A percentile compares a stretch with the other conserved stretches of the same genome.
These are phyloP conservation scores for Ceratosolen fusciceps DNA, from an alignment of 1,140 invertebrate genomes.

Conservation along the genomic window DNA sequence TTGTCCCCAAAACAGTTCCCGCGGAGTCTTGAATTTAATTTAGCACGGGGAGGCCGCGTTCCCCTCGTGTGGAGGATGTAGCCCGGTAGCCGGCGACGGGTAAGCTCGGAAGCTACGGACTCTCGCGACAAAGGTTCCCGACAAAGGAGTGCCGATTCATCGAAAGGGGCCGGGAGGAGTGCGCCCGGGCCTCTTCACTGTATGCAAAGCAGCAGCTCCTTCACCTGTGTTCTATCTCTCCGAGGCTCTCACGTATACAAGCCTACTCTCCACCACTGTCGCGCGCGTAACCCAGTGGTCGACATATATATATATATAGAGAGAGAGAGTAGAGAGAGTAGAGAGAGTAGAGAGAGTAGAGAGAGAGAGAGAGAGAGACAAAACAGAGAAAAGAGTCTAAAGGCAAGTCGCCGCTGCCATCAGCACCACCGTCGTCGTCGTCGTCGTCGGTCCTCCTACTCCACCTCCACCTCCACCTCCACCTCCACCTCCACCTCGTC, in stretches of 20 bases:
- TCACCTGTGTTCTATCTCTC: constrained; percentile 36
- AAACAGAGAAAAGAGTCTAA: constrained; percentile 5
- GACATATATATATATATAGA: no score
- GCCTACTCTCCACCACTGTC: background rate
- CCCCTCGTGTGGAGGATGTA: background rate
- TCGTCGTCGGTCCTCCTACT: background rate
- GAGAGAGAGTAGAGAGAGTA: no score
- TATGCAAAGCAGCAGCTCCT: constrained; percentile 58
- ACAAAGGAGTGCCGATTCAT: constrained; percentile 40
- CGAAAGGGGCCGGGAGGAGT: constrained; percentile 20
- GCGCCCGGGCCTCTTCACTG: constrained; percentile 51
- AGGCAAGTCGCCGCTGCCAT: background rate
- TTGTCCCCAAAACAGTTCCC: background rate
- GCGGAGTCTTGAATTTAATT: constrained; percentile 17
- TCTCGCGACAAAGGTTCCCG: constrained; percentile 27
- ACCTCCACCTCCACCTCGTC: no score
- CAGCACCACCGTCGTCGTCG: no score
- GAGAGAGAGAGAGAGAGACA: background rate
- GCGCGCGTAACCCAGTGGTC: no score
- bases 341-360: no score
- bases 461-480: no score
- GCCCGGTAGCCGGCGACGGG: constrained; percentile 1
- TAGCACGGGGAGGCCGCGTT: background rate
- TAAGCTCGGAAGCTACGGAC: constrained; percentile 24
- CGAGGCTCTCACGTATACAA: background rate